phyloP scores from a whole-genome alignment of 2,113 vertebrate species.

The Campylomormyrus tamandua region DNA sequence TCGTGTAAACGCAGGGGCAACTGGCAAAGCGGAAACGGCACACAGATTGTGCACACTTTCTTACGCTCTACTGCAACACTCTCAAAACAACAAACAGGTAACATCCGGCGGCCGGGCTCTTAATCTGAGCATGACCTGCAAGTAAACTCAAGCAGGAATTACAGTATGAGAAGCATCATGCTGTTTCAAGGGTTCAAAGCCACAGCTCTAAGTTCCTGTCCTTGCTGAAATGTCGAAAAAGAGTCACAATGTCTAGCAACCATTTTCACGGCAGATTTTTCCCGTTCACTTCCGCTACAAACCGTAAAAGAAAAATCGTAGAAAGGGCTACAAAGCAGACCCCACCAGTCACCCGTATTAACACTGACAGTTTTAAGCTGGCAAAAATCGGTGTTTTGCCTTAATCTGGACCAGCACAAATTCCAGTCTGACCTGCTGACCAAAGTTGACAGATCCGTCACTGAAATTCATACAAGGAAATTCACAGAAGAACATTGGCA shows the following conservation, averaged over 20 bases:
- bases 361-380: not conserved
- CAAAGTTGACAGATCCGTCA: not conserved
- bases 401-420: not conserved
- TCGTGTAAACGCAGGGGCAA: not conserved
- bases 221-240: not conserved
- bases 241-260: not conserved
- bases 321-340: not conserved
- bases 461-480: not conserved
- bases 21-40: not conserved
- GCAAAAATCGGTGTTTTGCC: not conserved
- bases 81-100: not conserved
- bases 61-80: not conserved
- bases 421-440: not conserved
- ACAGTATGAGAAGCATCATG: not conserved
- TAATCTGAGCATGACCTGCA: slow-evolving; percentile 1
- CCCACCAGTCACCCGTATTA: not conserved
- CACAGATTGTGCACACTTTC: not conserved
- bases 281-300: not conserved
- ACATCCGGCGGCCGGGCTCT: not conserved
- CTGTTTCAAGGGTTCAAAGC: not conserved
- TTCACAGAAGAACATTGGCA: not conserved
- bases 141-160: not conserved
- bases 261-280: not conserved
- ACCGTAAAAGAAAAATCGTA: not conserved
- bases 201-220: not conserved